phyloP scores from a whole-genome alignment of 92 coral and sea anemone species.

The Umimayanthus kanabou region DNA sequence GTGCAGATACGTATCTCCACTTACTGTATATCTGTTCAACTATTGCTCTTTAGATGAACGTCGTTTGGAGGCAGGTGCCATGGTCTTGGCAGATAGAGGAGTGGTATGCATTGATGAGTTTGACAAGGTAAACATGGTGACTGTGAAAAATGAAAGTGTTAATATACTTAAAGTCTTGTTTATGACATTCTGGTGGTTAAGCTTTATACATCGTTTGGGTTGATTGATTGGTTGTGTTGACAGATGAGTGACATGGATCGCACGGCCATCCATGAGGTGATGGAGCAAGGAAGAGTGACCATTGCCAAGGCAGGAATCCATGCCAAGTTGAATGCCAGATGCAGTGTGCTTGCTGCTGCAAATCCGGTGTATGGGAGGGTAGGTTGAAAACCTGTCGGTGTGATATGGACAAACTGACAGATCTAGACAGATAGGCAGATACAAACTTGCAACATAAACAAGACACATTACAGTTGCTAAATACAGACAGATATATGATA shows the following conservation, averaged over 20 bases:
- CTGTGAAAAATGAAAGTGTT: not conserved
- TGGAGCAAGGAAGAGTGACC: constrained; percentile 99
- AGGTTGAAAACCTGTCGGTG: constrained; percentile 18
- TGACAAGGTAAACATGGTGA: constrained; percentile 76
- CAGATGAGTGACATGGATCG: constrained; percentile 99
- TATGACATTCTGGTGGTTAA: not conserved
- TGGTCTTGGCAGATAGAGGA: constrained; percentile 97
- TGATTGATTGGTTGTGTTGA: not conserved
- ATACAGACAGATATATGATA: not conserved
- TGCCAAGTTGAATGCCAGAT: constrained; percentile 96
- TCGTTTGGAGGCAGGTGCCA: constrained; percentile 95
- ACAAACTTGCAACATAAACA: not conserved
- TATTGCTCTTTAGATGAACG: constrained; percentile 72
- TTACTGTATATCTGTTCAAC: not conserved
- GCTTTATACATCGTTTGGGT: not conserved
- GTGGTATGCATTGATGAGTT: constrained; percentile 97
- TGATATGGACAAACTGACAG: too few species aligned
- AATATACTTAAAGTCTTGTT: not conserved
- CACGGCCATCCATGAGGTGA: constrained; percentile 97
- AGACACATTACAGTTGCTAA: not conserved
- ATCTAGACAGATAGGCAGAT: not conserved
- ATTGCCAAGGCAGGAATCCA: constrained; percentile 98
- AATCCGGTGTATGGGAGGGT: constrained; percentile 99
- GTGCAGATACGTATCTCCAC: too few species aligned
- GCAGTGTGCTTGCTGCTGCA: constrained; percentile 97